A percentile compares a stretch with the other conserved stretches of the same genome.
Evolutionary conservation across 92 coral and sea anemone genomes (phyloP).

Genomic region (Muricea muricata): DNA sequence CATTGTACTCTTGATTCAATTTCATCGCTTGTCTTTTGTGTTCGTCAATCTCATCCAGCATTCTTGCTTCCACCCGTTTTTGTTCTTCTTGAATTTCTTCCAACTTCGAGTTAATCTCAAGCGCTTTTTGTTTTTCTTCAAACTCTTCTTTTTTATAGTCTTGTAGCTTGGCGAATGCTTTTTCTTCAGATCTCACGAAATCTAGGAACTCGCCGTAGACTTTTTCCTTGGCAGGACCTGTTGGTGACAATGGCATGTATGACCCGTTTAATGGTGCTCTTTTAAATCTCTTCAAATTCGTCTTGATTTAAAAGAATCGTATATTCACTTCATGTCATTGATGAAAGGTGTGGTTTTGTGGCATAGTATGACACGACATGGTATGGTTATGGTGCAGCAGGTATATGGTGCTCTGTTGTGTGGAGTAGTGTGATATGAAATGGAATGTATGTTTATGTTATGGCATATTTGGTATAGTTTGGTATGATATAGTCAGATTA

Average conservation of each 20-base stretch:
- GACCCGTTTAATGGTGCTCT: too few relatives aligned
- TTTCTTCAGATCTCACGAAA: conserved; percentile 22
- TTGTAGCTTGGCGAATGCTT: conserved; percentile 28
- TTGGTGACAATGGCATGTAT: neutral
- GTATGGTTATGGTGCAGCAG: neutral
- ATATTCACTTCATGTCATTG: too few relatives aligned
- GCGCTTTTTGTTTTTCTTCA: conserved; percentile 10
- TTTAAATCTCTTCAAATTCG: too few relatives aligned
- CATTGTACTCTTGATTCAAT: conserved; percentile 27
- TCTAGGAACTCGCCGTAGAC: conserved; percentile 12
- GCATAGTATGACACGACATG: neutral
- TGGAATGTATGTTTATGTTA: too few relatives aligned
- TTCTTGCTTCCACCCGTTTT: neutral
- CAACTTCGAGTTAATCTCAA: conserved; percentile 6
- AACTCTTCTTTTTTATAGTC: conserved; percentile 17
- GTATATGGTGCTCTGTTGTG: too few relatives aligned
- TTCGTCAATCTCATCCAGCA: conserved; percentile 44
- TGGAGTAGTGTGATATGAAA: neutral
- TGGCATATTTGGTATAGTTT: too few relatives aligned
- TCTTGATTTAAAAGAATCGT: too few relatives aligned
- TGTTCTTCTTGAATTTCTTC: conserved; percentile 6
- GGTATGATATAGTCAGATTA: neutral
- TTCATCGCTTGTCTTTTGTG: conserved; percentile 33
- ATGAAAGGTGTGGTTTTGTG: too few relatives aligned
- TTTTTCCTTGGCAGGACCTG: conserved; percentile 28